Evolutionary conservation across 2,113 vertebrate genomes (phyloP).

Genomic region (Brachyhypopomus occidentalis): DNA sequence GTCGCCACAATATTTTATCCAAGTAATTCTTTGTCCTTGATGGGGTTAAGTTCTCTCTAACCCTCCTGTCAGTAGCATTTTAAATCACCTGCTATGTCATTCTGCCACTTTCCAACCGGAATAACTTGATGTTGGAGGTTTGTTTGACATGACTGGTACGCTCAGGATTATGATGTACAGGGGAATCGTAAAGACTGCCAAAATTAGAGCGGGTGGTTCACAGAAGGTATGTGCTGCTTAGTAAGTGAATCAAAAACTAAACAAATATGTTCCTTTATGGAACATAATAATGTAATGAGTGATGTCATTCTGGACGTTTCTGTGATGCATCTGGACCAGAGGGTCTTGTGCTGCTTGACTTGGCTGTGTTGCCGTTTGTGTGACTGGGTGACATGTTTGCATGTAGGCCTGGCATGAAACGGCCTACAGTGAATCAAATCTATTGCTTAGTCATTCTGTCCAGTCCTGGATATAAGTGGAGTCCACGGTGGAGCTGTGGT

Average conservation of each 20-base stretch:
- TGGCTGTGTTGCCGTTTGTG: background rate
- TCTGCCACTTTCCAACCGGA: background rate
- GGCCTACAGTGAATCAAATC: background rate
- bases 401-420: background rate
- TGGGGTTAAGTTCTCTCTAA: background rate
- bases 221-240: background rate
- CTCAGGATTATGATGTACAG: background rate
- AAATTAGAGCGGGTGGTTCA: background rate
- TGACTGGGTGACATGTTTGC: background rate
- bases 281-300: no score
- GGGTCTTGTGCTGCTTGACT: background rate
- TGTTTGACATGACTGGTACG: background rate
- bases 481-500: no score
- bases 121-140: no score
- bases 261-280: no score
- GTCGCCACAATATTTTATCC: background rate
- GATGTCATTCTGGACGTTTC: no score
- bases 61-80: slow-evolving; percentile 12
- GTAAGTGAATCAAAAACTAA: background rate
- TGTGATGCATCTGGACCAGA: background rate
- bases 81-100: background rate
- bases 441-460: background rate
- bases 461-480: background rate
- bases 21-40: background rate
- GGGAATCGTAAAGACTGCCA: background rate